A percentile compares a stretch with the other conserved stretches of the same genome.
Conservation (phyloP, 2,113 vertebrate species). For the Hiodon tergisus region DNA sequence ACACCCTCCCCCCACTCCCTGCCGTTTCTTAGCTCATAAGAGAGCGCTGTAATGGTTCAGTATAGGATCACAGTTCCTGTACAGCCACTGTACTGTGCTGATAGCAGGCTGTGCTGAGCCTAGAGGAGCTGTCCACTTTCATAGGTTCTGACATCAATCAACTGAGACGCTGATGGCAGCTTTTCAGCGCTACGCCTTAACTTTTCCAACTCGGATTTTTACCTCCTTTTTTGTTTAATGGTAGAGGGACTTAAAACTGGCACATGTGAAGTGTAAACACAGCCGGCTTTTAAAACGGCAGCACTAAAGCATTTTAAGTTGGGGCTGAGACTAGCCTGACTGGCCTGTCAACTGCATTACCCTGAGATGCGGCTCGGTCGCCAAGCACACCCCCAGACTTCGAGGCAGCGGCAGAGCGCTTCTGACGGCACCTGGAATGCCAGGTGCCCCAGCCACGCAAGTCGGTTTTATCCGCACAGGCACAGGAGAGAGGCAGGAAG, state of each 20-base stretch:
- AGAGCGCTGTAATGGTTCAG: too few relatives aligned
- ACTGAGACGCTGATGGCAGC: neutral
- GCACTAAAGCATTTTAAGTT: too few relatives aligned
- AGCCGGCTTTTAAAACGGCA: neutral
- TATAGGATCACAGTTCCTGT: neutral
- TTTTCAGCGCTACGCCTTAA: neutral
- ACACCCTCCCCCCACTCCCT: neutral
- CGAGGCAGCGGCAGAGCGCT: slow-evolving; percentile 13
- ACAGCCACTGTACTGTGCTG: neutral
- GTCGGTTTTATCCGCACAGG: slow-evolving; percentile 26
- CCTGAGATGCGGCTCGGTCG: neutral
- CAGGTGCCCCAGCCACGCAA: slow-evolving; percentile 28
- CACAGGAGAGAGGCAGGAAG: slow-evolving; percentile 22
- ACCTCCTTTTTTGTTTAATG: too few relatives aligned
- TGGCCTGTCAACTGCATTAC: neutral
- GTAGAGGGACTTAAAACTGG: too few relatives aligned
- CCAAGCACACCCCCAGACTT: slow-evolving; percentile 21
- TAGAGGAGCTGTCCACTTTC: slow-evolving; percentile 26
- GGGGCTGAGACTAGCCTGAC: too few relatives aligned
- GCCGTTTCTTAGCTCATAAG: too few relatives aligned
- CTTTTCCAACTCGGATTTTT: neutral
- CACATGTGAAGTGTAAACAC: neutral
- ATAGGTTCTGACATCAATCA: slow-evolving; percentile 23
- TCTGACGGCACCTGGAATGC: slow-evolving; percentile 32
- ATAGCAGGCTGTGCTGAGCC: slow-evolving; percentile 4